Conservation (phyloP, 1,140 invertebrate species). For the Dendrolimus kikuchii region DNA sequence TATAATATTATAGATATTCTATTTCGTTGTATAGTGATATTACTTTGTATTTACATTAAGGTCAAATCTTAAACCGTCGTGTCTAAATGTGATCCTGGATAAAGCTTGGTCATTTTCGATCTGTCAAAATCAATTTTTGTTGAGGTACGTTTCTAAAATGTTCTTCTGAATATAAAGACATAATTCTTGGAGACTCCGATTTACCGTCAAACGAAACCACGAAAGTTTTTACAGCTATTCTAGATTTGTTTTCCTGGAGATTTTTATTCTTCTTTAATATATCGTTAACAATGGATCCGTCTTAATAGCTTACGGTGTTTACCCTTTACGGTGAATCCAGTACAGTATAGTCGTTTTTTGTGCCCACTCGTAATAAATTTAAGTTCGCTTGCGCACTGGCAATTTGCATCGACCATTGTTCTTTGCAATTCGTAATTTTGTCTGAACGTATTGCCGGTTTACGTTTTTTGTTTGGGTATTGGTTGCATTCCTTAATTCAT, state of each 20-base stretch:
- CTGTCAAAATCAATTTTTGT: too few relatives aligned
- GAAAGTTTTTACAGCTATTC: neutral
- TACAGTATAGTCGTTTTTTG: conserved; percentile 51
- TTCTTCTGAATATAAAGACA: too few relatives aligned
- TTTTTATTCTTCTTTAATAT: conserved; percentile 40
- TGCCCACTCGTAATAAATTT: conserved; percentile 42
- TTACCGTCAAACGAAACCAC: too few relatives aligned
- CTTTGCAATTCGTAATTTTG: conserved; percentile 51
- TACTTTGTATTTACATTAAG: too few relatives aligned
- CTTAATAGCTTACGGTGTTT: conserved; percentile 43
- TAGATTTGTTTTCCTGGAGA: conserved; percentile 21
- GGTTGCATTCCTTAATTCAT: conserved; percentile 6
- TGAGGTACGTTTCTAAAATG: too few relatives aligned
- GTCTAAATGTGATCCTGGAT: too few relatives aligned
- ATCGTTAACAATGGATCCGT: conserved; percentile 38
- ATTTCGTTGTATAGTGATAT: too few relatives aligned
- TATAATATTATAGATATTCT: too few relatives aligned
- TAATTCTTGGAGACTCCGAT: too few relatives aligned
- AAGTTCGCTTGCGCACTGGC: conserved; percentile 29
- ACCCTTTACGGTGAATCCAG: conserved; percentile 54
- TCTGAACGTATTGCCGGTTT: conserved; percentile 41
- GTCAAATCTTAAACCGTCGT: too few relatives aligned
- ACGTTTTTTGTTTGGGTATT: conserved; percentile 30
- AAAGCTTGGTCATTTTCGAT: too few relatives aligned
- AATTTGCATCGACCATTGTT: conserved; percentile 65